phyloP scores from a whole-genome alignment of 1,140 invertebrate genomes.

The Hormaphis cornu region DNA sequence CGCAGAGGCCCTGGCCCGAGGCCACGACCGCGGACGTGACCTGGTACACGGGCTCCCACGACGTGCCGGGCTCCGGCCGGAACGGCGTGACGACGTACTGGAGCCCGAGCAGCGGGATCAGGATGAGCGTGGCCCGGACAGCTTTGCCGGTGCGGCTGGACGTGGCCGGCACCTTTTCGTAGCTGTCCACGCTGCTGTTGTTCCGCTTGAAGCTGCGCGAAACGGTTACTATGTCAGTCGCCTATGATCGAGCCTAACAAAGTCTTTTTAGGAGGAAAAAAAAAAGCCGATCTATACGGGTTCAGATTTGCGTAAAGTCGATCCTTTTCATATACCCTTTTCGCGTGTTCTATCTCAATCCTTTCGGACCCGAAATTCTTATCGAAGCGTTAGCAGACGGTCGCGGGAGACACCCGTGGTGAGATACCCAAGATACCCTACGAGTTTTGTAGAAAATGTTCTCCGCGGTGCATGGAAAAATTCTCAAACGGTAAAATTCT shows the following conservation, averaged over 20 bases:
- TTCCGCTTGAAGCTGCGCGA: constrained; percentile 5
- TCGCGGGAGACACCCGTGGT: too few relatives aligned
- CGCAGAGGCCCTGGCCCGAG: constrained; percentile 81
- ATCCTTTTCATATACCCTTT: too few relatives aligned
- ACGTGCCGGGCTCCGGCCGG: constrained; percentile 57
- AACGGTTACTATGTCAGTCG: background rate
- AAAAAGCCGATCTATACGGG: too few relatives aligned
- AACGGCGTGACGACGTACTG: constrained; percentile 82
- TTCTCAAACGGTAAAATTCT: too few relatives aligned
- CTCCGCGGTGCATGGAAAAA: too few relatives aligned
- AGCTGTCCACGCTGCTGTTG: constrained; percentile 4
- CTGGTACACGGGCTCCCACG: constrained; percentile 69
- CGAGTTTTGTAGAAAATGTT: too few relatives aligned
- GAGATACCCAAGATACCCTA: too few relatives aligned
- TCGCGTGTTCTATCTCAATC: too few relatives aligned
- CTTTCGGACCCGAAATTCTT: too few relatives aligned
- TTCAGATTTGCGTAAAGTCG: too few relatives aligned
- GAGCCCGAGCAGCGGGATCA: constrained; percentile 71
- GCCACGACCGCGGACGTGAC: constrained; percentile 71
- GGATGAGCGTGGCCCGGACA: constrained; percentile 63
- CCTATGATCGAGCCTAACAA: background rate
- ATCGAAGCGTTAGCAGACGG: too few relatives aligned
- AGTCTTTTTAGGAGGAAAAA: background rate
- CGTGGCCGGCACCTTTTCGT: constrained; percentile 16
- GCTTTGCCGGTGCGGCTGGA: constrained; percentile 37